These are phyloP conservation scores for Mirza zaza DNA, from an alignment of 2,113 vertebrate species.

Conservation along the genomic window DNA sequence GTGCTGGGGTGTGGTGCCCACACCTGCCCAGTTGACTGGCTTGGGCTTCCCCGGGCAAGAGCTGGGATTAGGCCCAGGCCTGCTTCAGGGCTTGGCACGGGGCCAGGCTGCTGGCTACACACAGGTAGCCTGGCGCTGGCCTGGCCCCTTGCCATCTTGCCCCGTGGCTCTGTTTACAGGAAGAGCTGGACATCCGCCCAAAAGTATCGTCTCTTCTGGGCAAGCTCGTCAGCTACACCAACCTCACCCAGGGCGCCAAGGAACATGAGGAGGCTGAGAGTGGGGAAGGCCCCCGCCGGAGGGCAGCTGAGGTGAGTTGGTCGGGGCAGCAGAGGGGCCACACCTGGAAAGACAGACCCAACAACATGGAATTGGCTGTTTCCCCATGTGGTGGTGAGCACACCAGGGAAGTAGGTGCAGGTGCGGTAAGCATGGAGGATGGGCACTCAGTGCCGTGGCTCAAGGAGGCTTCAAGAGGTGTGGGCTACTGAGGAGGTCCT, in stretches of 20 bases:
- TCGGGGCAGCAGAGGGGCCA: not conserved
- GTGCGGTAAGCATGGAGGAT: not conserved
- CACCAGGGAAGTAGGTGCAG: not conserved
- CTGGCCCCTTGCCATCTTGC: slow-evolving; percentile 46
- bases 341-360: not conserved
- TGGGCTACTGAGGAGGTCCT: not conserved
- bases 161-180: slow-evolving; percentile 84
- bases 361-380: not conserved
- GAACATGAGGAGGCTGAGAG: slow-evolving; percentile 97
- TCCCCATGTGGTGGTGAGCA: not conserved
- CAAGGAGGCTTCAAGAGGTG: not conserved
- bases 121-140: slow-evolving; percentile 44
- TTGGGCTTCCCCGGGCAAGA: slow-evolving; percentile 59
- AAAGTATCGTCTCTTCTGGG: slow-evolving; percentile 98
- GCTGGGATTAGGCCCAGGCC: slow-evolving; percentile 60
- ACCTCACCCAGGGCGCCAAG: slow-evolving; percentile 96
- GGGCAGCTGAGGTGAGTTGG: slow-evolving; percentile 91
- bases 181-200: slow-evolving; percentile 97
- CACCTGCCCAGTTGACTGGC: slow-evolving; percentile 26
- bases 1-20: slow-evolving; percentile 53
- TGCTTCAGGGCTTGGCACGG: slow-evolving; percentile 57
- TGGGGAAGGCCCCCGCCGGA: slow-evolving; percentile 86
- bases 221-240: slow-evolving; percentile 97
- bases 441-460: not conserved
- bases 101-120: slow-evolving; percentile 37